Base-by-base conservation (phyloP, 2,113 vertebrate genomes). In the Casuarius casuarius region DNA sequence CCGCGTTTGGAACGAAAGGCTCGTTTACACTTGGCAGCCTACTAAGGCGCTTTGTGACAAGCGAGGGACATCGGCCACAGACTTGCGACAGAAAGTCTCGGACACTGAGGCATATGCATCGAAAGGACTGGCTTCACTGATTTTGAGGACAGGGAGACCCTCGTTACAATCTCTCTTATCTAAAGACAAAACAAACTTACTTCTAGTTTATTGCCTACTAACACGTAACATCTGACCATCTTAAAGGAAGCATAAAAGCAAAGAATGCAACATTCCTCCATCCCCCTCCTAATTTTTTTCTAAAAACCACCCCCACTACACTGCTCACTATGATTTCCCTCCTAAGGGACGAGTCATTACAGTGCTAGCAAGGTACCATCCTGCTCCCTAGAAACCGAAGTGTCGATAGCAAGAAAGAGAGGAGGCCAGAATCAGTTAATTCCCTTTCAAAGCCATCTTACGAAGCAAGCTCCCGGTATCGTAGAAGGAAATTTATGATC, bases 201-300 rank as follows among this genome's bases (percentile, higher is more conserved):
- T 46, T 74, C 58, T 12, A 54, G 54, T 51, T 88, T 49, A 10
- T 44, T 75, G 59, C 87, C 68, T 23, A 58, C 35, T 38, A 61
- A 52, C 1, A 3, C 0, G 3, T 33, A 9, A 9, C 0, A 12
- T 5, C 52, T 58, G 66, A 44, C 28, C 5, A 16, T 23, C 4
- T 0, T 16, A 77, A 84, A 87, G 40, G 49, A 76, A 72, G 54
- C 29, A 12, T 1, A 46, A 89, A 86, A 82, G 62, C 59, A 79
- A 86, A 82, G 21, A 86, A 38, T 3, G 25, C 31, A 77, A 54
- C 9, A 35, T 35, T 1, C 5, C 25, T 38, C 38, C 38, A 38
- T 38, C 44, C 23, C 17, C 33, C 19, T 18, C 33, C 21, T 35
- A 38, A 38, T 31, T n/a, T 10, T n/a, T 70, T 70, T 23, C 10